Evolutionary conservation across 2,888 invertebrate genomes (phyloP).

Genomic region (Balanococcus diminutus): DNA sequence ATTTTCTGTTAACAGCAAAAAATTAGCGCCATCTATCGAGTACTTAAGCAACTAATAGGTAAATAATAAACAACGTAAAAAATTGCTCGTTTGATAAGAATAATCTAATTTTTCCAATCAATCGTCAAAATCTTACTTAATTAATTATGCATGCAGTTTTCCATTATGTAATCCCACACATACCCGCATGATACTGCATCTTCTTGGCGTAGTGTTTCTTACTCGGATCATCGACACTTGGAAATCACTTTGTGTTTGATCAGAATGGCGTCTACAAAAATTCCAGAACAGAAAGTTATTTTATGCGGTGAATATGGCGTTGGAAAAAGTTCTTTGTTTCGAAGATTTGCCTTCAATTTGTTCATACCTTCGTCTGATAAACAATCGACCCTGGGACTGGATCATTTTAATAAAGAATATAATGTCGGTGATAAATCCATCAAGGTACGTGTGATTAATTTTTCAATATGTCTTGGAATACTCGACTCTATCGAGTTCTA

Average conservation of each 20-base stretch:
- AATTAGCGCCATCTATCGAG: neutral
- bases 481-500: neutral
- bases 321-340: slow-evolving; percentile 91
- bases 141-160: slow-evolving; percentile 21
- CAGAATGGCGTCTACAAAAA: slow-evolving; percentile 78
- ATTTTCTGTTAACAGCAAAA: too few species aligned
- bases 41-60: neutral
- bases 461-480: neutral
- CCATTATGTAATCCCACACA: neutral
- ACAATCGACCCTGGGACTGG: slow-evolving; percentile 87
- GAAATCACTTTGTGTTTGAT: neutral
- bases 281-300: slow-evolving; percentile 89
- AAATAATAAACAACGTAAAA: neutral
- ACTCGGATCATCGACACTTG: neutral
- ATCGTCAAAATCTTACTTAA: neutral
- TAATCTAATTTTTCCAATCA: neutral
- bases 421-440: slow-evolving; percentile 76
- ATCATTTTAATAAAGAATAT: slow-evolving; percentile 85
- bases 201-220: neutral
- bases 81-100: neutral
- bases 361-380: slow-evolving; percentile 82
- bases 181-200: neutral
- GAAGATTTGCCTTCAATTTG: slow-evolving; percentile 87
- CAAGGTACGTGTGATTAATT: slow-evolving; percentile 68
- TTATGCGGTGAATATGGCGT: slow-evolving; percentile 95